Conservation (phyloP, 2,113 vertebrate species). For the Jaculus jaculus region DNA sequence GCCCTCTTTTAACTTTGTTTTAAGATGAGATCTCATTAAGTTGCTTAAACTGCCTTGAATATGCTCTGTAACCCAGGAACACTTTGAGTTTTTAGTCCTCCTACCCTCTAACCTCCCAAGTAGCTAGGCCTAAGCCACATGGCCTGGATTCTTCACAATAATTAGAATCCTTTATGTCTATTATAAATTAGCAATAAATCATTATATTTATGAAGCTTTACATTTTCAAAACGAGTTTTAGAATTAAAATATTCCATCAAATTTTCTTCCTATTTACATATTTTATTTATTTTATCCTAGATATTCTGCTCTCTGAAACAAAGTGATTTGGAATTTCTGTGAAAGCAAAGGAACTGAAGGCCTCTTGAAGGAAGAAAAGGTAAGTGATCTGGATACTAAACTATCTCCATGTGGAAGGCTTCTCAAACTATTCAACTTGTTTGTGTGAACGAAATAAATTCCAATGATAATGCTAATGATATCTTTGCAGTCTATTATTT, state of each 20-base stretch:
- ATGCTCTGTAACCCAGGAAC: background rate
- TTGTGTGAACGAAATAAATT: background rate
- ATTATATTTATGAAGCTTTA: background rate
- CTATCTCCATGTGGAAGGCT: background rate
- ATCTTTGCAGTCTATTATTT: background rate
- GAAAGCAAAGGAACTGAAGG: background rate
- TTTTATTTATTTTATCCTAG: constrained; percentile 61
- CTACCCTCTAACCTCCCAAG: background rate
- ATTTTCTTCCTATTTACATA: background rate
- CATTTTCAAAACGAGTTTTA: background rate
- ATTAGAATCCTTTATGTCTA: background rate
- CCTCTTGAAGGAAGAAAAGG: constrained; percentile 47
- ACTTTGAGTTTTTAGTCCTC: background rate
- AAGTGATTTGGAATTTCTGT: constrained; percentile 29
- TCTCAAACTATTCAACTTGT: background rate
- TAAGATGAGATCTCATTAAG: background rate
- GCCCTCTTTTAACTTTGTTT: background rate
- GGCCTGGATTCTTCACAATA: background rate
- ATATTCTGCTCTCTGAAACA: background rate
- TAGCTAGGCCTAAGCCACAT: background rate
- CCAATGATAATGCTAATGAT: accelerated
- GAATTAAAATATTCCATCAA: background rate
- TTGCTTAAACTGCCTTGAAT: background rate
- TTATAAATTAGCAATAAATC: background rate
- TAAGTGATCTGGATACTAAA: constrained; percentile 50